Conservation (phyloP, 92 coral and sea anemone species). For the Diadumene lineata region DNA sequence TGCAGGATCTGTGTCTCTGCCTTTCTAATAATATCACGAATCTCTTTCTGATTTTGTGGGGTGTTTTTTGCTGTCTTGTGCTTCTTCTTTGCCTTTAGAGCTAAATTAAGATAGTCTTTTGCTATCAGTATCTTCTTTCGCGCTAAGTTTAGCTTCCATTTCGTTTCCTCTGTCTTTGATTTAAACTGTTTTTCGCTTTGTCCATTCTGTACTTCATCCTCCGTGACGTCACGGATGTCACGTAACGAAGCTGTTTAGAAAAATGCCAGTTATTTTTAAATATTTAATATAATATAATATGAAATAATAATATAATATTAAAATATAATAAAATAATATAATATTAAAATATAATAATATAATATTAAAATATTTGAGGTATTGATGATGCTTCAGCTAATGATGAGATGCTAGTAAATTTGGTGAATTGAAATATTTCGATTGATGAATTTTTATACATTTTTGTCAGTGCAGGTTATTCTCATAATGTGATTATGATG, state of each 20-base stretch:
- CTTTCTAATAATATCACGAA: constrained; percentile 71
- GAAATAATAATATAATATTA: too few species aligned
- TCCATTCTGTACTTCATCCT: not conserved
- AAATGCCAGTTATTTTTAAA: too few species aligned
- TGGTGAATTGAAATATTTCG: too few species aligned
- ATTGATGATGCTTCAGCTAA: too few species aligned
- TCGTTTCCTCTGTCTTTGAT: constrained; percentile 62
- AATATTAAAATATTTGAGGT: too few species aligned
- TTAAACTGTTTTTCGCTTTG: constrained; percentile 58
- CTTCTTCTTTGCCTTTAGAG: constrained; percentile 54
- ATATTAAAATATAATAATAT: too few species aligned
- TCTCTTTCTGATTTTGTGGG: constrained; percentile 47
- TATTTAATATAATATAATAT: too few species aligned
- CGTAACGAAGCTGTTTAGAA: not conserved
- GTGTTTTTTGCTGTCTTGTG: constrained; percentile 38
- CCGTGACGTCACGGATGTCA: constrained; percentile 27
- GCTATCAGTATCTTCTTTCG: constrained; percentile 78
- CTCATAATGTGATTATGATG: too few species aligned
- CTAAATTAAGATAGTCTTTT: constrained; percentile 75
- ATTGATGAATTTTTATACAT: too few species aligned
- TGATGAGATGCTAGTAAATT: too few species aligned
- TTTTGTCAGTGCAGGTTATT: too few species aligned
- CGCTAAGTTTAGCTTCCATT: constrained; percentile 89
- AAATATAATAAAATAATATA: too few species aligned
- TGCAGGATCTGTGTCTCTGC: constrained; percentile 79